phyloP scores from a whole-genome alignment of 2,888 invertebrate species.

The Prosapia bicincta region DNA sequence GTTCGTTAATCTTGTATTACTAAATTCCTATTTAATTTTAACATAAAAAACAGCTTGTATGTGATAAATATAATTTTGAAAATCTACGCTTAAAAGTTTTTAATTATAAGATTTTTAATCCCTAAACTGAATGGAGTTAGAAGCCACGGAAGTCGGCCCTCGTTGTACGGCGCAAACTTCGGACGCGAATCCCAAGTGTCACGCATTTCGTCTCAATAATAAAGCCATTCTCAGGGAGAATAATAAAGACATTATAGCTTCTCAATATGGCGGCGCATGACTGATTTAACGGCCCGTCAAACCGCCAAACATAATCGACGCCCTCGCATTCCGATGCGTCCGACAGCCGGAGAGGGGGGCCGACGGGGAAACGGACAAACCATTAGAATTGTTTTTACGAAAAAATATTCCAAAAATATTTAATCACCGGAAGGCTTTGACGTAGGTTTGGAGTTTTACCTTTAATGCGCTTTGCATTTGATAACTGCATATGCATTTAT shows the following conservation, averaged over 20 bases:
- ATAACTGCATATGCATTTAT: too few species aligned
- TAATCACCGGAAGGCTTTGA: not conserved
- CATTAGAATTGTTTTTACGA: not conserved
- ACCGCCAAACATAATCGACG: not conserved
- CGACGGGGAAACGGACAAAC: not conserved
- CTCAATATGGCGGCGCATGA: not conserved
- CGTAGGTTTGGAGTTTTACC: too few species aligned
- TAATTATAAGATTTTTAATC: too few species aligned
- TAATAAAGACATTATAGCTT: not conserved
- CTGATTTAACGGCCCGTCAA: slow-evolving; percentile 2
- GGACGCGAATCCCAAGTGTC: not conserved
- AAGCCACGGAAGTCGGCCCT: too few species aligned
- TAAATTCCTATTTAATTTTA: too few species aligned
- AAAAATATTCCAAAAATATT: not conserved
- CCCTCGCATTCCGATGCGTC: not conserved
- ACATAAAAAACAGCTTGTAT: too few species aligned
- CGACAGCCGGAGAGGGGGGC: not conserved
- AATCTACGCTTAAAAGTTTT: too few species aligned
- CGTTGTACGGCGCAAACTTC: not conserved
- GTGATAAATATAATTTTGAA: too few species aligned
- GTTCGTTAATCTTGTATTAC: too few species aligned
- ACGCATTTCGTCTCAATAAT: not conserved
- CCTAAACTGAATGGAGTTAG: too few species aligned
- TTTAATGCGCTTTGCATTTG: too few species aligned
- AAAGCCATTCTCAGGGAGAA: not conserved